Evolutionary conservation across 1,140 invertebrate genomes (phyloP).

Genomic region (Kradibia gibbosae): DNA sequence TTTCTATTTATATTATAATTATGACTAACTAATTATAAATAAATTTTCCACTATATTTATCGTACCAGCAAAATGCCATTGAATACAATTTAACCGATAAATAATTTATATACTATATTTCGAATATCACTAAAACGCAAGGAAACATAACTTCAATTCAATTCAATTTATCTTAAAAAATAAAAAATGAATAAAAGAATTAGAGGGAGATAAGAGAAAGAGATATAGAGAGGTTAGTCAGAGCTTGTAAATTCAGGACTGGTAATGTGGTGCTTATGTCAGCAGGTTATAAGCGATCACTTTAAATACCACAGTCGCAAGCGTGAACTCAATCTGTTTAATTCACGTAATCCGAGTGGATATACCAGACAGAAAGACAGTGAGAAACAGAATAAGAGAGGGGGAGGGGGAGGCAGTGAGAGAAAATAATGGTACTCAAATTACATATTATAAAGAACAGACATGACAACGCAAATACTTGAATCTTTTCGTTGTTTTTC

Average conservation of each 20-base stretch:
- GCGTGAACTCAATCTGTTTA: conserved; percentile 4
- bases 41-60: too few relatives aligned
- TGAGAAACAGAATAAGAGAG: background rate
- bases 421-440: background rate
- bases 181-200: background rate
- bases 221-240: background rate
- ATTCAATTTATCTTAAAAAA: too few relatives aligned
- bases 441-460: background rate
- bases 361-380: background rate
- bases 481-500: background rate
- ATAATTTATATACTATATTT: too few relatives aligned
- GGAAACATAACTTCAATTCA: too few relatives aligned
- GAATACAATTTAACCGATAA: too few relatives aligned
- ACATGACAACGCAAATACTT: background rate
- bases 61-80: too few relatives aligned
- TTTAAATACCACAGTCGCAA: background rate
- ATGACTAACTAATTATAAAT: too few relatives aligned
- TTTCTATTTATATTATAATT: too few relatives aligned
- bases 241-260: background rate
- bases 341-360: too few relatives aligned
- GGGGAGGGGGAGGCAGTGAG: background rate
- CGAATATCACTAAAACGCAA: too few relatives aligned
- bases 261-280: conserved; percentile 2
- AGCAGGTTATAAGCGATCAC: conserved; percentile 2
- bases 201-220: background rate